These are phyloP conservation scores for Oncorhynchus nerka DNA, from an alignment of 2,113 vertebrate genomes.

Conservation along the genomic window DNA sequence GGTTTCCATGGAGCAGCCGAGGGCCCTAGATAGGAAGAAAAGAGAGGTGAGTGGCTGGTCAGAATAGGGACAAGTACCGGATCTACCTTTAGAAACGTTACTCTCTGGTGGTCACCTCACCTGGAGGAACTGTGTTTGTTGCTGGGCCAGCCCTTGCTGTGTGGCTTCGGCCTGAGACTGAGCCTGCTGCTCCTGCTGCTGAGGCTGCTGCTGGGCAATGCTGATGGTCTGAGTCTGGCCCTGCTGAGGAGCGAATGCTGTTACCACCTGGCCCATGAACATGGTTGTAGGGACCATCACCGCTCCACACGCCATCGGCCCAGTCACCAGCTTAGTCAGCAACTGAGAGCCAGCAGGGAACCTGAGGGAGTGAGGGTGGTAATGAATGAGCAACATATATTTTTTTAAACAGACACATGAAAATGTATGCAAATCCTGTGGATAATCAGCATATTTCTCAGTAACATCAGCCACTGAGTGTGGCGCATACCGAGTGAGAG, in stretches of 20 bases:
- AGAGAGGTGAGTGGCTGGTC: conserved; percentile 1
- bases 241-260: conserved; percentile 88
- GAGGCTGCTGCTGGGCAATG: conserved; percentile 64
- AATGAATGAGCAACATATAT: background rate
- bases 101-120: conserved; percentile 75
- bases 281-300: conserved; percentile 97
- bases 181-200: conserved; percentile 50
- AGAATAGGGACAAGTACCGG: background rate
- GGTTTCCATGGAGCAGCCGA: conserved; percentile 88
- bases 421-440: too few species aligned
- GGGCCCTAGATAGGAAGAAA: conserved; percentile 75
- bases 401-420: too few species aligned
- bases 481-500: too few species aligned
- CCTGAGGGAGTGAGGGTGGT: conserved; percentile 62
- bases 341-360: conserved; percentile 91
- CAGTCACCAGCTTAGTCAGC: conserved; percentile 92
- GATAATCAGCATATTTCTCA: too few species aligned
- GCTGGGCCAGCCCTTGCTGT: conserved; percentile 76
- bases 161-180: conserved; percentile 65
- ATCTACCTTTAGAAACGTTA: too few species aligned
- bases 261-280: conserved; percentile 98
- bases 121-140: conserved; percentile 89
- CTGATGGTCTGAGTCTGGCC: conserved; percentile 85
- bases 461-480: too few species aligned
- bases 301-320: conserved; percentile 87